Percentiles rank a stretch among this genome's conserved stretches.
These are phyloP conservation scores for Salvelinus sp. DNA, from an alignment of 2,113 vertebrate genomes.

Conservation along the genomic window DNA sequence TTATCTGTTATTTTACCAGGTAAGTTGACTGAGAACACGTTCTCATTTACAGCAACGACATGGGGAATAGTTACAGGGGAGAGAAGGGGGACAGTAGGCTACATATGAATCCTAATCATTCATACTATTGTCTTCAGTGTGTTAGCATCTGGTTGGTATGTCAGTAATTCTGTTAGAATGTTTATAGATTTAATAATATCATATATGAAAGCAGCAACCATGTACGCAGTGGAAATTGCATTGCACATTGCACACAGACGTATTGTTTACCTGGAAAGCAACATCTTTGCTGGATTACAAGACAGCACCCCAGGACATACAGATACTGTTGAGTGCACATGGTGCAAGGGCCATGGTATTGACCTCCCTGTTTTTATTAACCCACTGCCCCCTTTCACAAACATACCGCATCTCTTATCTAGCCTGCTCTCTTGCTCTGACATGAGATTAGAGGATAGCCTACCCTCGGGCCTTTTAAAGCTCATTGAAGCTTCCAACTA, in stretches of 20 bases:
- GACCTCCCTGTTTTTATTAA: slow-evolving; percentile 10
- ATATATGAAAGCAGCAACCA: not conserved
- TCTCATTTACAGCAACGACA: no score
- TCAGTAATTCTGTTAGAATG: not conserved
- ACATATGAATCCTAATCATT: no score
- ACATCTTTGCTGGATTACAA: not conserved
- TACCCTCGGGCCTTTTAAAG: no score
- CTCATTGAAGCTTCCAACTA: no score
- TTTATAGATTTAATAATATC: not conserved
- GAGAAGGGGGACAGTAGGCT: not conserved
- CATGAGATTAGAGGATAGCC: no score
- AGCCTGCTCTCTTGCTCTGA: not conserved
- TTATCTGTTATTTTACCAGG: no score
- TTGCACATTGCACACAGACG: not conserved
- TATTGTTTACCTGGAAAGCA: slow-evolving; percentile 31
- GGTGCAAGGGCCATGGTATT: not conserved
- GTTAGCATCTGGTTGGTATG: not conserved
- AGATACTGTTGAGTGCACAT: not conserved
- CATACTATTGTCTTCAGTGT: no score
- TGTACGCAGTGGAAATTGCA: not conserved
- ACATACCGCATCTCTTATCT: not conserved
- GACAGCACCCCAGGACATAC: not conserved
- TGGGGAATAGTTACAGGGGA: no score
- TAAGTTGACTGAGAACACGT: no score
- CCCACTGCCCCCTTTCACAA: slow-evolving; percentile 19